Base-by-base conservation (phyloP, 1,140 invertebrate species). In the Pseudomyrmex cubaensis region DNA sequence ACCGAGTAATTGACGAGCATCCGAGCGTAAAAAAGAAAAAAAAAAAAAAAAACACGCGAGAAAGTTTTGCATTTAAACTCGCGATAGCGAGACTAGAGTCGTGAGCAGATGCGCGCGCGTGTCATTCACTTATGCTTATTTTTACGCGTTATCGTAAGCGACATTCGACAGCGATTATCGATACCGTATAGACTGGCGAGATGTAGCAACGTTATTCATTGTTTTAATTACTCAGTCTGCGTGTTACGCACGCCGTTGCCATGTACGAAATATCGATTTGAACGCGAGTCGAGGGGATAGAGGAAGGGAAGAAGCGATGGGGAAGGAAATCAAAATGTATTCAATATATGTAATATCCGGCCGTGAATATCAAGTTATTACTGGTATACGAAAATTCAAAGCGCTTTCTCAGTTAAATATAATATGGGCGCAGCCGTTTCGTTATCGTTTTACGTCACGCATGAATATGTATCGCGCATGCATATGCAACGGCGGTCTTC, bases 361-460 rank as follows among this genome's bases (percentile, higher is more conserved):
- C 22, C 20, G 64, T 25, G 20, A 52, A 22, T 50, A 63, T 63
- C 22, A 46, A 52, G 52, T 80, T 17, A 17, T 66, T 67, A 77
- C 63, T 63, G 15, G 5, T 50, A 48, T 9, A 48, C 44, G 35
- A n/a, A 59, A 70, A 80, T 80, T 80, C 22, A 35, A 35, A 35
- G 35, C 44, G 8, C 44, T 59, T 56, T 80, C 57, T 50, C 44
- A 61, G 66, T 80, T 46, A 70, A 80, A 22, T 50, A 72, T 35
- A 35, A 35, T 35, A 80, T 80, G 46, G 54, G 54, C 76, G 44
- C 44, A 72, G 56, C 48, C 44, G 54, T 80, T 80, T 80, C 20
- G 76, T 80, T 80, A 72, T 80, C 76, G 76, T 80, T 80, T 35
- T 72, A 48, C 76, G 76, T 80, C 76, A 72, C 54, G 66, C 54